phyloP scores from a whole-genome alignment of 2,797 vertebrate species.

The Amphiprion clarkii region DNA sequence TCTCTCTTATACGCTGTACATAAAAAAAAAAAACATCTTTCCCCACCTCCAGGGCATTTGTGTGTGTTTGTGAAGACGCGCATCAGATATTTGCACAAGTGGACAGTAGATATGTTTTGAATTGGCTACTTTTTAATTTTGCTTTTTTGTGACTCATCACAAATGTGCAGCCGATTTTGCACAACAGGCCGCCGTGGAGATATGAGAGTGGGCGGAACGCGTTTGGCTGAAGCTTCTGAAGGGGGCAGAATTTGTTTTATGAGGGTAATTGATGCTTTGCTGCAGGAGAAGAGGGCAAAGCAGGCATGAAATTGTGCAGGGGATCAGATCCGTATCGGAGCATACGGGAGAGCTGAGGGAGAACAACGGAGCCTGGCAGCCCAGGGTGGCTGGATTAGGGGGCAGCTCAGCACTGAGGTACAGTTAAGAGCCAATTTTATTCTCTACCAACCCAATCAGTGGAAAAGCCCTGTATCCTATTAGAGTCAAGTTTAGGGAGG shows the following conservation, averaged over 20 bases:
- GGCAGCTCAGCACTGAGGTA: constrained; percentile 80
- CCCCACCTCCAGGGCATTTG: constrained; percentile 38
- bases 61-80: constrained; percentile 14
- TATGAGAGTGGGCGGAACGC: constrained; percentile 19
- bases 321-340: constrained; percentile 87
- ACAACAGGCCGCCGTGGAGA: constrained; percentile 25
- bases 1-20: constrained; percentile 25
- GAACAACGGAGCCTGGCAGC: constrained; percentile 71
- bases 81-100: constrained; percentile 19
- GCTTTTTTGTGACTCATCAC: constrained; percentile 25
- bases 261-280: constrained; percentile 86
- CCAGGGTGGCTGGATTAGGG: constrained; percentile 83
- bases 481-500: constrained; percentile 82
- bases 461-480: constrained; percentile 87
- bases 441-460: constrained; percentile 92
- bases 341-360: constrained; percentile 74
- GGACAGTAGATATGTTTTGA: constrained; percentile 15
- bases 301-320: constrained; percentile 89
- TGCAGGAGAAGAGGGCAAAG: constrained; percentile 87
- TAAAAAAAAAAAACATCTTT: constrained; percentile 35
- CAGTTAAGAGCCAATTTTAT: constrained; percentile 90
- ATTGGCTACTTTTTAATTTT: constrained; percentile 39
- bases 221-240: constrained; percentile 72
- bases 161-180: constrained; percentile 41
- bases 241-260: constrained; percentile 85